A percentile compares a stretch with the other conserved stretches of the same genome.
phyloP scores from a whole-genome alignment of 2,888 invertebrate genomes.

The Neocrepidodera transversa region DNA sequence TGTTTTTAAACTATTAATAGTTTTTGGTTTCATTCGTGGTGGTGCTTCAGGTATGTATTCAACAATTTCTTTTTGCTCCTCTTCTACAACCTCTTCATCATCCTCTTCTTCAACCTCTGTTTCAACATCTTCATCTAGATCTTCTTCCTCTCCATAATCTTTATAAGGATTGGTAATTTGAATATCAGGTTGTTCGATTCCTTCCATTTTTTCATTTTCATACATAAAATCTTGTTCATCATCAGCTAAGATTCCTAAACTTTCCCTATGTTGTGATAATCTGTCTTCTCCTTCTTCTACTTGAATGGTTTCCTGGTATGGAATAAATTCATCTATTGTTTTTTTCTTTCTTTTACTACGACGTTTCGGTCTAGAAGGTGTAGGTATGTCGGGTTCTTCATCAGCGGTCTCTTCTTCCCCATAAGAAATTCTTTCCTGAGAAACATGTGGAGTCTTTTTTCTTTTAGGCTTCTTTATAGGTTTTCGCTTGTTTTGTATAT shows the following conservation, averaged over 20 bases:
- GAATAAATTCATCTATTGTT: conserved; percentile 53
- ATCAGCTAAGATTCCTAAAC: conserved; percentile 47
- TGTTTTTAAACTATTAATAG: conserved; percentile 11
- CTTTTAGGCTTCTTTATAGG: conserved; percentile 58
- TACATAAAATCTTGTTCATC: conserved; percentile 57
- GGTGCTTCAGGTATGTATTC: conserved; percentile 14
- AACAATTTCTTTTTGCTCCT: conserved; percentile 25
- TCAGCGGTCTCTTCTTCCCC: conserved; percentile 52
- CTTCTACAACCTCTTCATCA: conserved; percentile 30
- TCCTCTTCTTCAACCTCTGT: conserved; percentile 29
- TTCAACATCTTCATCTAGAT: conserved; percentile 33
- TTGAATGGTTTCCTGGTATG: conserved; percentile 56
- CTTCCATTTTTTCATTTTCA: conserved; percentile 62
- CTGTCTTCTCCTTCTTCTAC: conserved; percentile 38
- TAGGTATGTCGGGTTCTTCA: conserved; percentile 45
- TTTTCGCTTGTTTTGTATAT: conserved; percentile 63
- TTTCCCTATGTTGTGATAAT: conserved; percentile 41
- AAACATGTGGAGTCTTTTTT: conserved; percentile 59
- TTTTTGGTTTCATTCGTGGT: conserved; percentile 14
- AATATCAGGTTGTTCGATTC: conserved; percentile 65
- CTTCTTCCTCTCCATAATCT: conserved; percentile 39
- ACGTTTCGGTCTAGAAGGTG: conserved; percentile 66
- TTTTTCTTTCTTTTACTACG: conserved; percentile 59
- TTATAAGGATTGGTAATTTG: conserved; percentile 51
- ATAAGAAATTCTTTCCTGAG: conserved; percentile 53